These are phyloP conservation scores for Paragorgia papillata DNA, from an alignment of 92 coral and sea anemone genomes.

Conservation along the genomic window DNA sequence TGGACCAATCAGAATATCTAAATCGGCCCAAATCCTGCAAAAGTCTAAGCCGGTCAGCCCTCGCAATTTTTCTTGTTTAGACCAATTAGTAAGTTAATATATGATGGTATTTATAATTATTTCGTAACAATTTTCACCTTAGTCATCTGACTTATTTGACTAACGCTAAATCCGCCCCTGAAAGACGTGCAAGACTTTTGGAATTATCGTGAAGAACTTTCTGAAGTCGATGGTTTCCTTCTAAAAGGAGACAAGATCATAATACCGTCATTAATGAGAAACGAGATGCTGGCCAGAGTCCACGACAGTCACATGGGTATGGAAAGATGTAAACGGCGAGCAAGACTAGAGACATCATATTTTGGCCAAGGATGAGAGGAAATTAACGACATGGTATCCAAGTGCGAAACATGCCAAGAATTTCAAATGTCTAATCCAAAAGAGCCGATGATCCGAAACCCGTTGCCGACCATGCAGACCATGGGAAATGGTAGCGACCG, in stretches of 20 bases:
- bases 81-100: too few relatives aligned
- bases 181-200: constrained; percentile 57
- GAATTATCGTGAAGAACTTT: constrained; percentile 68
- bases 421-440: constrained; percentile 38
- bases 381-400: constrained; percentile 22
- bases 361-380: constrained; percentile 51
- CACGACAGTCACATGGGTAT: constrained; percentile 71
- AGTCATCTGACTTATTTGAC: too few relatives aligned
- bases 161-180: too few relatives aligned
- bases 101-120: too few relatives aligned
- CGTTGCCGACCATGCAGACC: constrained; percentile 37
- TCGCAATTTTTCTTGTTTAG: too few relatives aligned
- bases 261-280: constrained; percentile 53
- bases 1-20: too few relatives aligned
- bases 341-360: constrained; percentile 31
- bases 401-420: constrained; percentile 42
- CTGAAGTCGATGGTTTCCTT: constrained; percentile 61
- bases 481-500: constrained; percentile 49
- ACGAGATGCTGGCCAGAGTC: constrained; percentile 59
- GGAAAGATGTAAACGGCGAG: constrained; percentile 51
- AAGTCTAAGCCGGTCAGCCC: too few relatives aligned
- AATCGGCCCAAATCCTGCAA: too few relatives aligned
- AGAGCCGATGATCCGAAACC: constrained; percentile 44
- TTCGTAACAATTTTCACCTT: too few relatives aligned
- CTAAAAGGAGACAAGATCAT: constrained; percentile 61